phyloP scores from a whole-genome alignment of 2,113 vertebrate genomes.

The Lampris incognitus region DNA sequence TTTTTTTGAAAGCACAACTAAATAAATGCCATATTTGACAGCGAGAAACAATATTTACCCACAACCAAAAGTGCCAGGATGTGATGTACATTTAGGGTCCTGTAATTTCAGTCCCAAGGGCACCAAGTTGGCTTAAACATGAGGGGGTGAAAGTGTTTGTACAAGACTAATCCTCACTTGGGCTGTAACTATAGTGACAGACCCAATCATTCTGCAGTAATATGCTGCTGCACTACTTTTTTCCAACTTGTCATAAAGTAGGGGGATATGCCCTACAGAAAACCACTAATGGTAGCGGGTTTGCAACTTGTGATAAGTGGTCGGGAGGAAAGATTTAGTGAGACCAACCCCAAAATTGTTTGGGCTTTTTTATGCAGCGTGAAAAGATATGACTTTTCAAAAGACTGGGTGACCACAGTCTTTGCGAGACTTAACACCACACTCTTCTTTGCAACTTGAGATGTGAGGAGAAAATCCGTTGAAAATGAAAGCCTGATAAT shows the following conservation, averaged over 20 bases:
- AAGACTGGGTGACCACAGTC: slow-evolving; percentile 57
- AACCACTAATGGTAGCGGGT: slow-evolving; percentile 80
- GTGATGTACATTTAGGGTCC: slow-evolving; percentile 52
- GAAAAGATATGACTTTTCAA: slow-evolving; percentile 65
- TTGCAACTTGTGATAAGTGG: slow-evolving; percentile 80
- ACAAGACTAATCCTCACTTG: slow-evolving; percentile 67
- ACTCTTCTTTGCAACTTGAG: slow-evolving; percentile 45
- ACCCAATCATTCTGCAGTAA: slow-evolving; percentile 75
- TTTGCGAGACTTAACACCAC: slow-evolving; percentile 50
- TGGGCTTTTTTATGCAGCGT: slow-evolving; percentile 71
- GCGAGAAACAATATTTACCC: slow-evolving; percentile 67
- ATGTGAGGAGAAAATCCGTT: slow-evolving; percentile 19
- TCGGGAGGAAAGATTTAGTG: slow-evolving; percentile 76
- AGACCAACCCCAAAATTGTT: slow-evolving; percentile 78
- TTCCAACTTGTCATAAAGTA: slow-evolving; percentile 76
- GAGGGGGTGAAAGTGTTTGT: slow-evolving; percentile 64
- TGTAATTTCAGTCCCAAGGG: slow-evolving; percentile 57
- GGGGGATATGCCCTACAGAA: slow-evolving; percentile 73
- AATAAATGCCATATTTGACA: slow-evolving; percentile 69
- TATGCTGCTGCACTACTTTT: slow-evolving; percentile 69
- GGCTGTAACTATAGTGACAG: slow-evolving; percentile 73
- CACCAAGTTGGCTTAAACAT: slow-evolving; percentile 46
- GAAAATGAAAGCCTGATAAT: not conserved
- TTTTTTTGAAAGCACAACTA: slow-evolving; percentile 66
- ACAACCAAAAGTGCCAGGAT: slow-evolving; percentile 51